Percentiles rank a stretch among this genome's conserved stretches.
phyloP scores from a whole-genome alignment of 2,797 vertebrate species.

The Threskiornis aethiopicus region DNA sequence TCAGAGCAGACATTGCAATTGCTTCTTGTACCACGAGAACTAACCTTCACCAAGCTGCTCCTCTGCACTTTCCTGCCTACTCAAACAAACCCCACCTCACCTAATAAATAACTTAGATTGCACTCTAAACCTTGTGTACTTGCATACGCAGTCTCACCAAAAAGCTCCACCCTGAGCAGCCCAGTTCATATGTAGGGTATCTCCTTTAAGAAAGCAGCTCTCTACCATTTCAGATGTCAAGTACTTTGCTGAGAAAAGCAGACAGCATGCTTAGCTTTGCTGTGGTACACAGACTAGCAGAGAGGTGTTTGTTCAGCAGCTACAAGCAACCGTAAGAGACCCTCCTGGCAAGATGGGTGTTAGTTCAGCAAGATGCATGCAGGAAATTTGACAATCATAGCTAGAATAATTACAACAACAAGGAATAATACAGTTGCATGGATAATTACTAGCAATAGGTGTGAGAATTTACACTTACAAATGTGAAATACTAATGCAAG shows the following conservation, averaged over 20 bases:
- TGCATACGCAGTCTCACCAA: fast-evolving
- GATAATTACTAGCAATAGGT: neutral
- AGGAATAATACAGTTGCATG: neutral
- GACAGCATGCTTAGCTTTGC: neutral
- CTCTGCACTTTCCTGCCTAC: neutral
- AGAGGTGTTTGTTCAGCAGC: neutral
- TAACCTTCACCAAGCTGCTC: neutral
- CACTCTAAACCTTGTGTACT: neutral
- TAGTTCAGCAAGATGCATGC: neutral
- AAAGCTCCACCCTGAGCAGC: neutral
- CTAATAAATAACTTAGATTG: neutral
- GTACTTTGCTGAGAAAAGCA: neutral
- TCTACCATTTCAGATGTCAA: neutral
- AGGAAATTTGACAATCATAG: neutral
- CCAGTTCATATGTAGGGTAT: neutral
- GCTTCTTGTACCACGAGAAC: neutral
- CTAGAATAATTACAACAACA: neutral
- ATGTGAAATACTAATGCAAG: neutral
- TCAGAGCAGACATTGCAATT: neutral
- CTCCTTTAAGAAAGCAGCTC: neutral
- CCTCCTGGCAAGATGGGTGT: neutral
- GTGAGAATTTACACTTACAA: neutral
- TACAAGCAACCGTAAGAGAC: neutral
- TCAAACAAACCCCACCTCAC: neutral
- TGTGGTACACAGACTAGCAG: neutral